Base-by-base conservation (phyloP, 2,888 invertebrate species). In the Eristalis intricaria region DNA sequence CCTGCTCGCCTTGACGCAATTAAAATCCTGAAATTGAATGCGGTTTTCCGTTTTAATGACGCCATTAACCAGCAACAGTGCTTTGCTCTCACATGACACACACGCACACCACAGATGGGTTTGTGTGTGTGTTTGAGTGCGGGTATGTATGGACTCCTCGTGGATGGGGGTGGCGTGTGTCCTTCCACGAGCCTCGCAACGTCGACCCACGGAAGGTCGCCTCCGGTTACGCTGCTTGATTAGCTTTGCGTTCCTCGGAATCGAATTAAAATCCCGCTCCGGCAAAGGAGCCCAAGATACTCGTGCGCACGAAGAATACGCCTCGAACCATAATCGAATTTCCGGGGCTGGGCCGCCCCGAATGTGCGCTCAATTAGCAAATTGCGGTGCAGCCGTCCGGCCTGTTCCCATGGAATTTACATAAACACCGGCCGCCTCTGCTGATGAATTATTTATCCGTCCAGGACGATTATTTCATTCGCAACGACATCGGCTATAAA, bases 381-480 rank as follows among this genome's bases (percentile, higher is more conserved):
- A 76, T 76, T 80, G 83, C n/a, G 26, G 65, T 35, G 23, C 40
- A 68, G 56, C 40, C 7, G 5, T n/a, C 61, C 40, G 63, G 15
- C 32, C 11, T 60, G 13, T 82, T 73, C 60, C 69, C 74, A 26
- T 63, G 22, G 19, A 66, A 86, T 83, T 75, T 84, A 79, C 83
- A 84, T 87, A 87, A 87, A 87, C 84, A 79, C 78, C 75, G 66
- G 56, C 22, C 56, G 19, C 32, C 38, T n/a, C 32, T 65, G 40
- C 84, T 73, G 84, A 80, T 87, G 84, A 87, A 87, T 87, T 87
- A 87, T 87, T 87, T 87, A 87, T 84, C 71, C 71, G 68, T 35
- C 66, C 19, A 68, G 69, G 75, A 56, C 79, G 84, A 87, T 87
- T 87, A 87, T 87, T 84, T 87, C 84, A 71, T 56, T 84, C 23